Conservation (phyloP, 2,797 vertebrate genomes). For the Rousettus madagascariensis region DNA sequence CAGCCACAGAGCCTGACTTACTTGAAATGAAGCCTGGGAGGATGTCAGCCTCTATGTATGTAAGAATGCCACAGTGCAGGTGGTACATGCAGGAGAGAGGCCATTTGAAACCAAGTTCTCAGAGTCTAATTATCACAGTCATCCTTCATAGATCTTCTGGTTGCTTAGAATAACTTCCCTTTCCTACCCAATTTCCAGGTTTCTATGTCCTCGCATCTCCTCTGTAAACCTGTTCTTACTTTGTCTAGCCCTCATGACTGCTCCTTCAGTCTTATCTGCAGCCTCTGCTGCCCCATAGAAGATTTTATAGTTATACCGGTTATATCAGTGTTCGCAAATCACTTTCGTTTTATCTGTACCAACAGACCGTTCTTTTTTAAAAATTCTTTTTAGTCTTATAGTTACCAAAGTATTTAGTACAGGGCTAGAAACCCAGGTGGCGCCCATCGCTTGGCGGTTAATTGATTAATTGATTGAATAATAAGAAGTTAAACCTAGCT, state of each 20-base stretch:
- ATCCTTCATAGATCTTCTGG: neutral
- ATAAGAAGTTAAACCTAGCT: conserved; percentile 12
- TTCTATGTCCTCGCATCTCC: neutral
- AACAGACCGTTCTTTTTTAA: neutral
- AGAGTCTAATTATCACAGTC: neutral
- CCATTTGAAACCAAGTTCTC: neutral
- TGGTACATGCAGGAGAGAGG: neutral
- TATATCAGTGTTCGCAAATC: neutral
- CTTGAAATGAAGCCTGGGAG: neutral
- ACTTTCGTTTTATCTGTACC: neutral
- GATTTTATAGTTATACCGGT: neutral
- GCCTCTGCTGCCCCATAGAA: neutral
- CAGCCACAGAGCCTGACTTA: neutral
- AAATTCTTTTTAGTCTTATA: neutral
- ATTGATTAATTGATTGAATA: neutral
- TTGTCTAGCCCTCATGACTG: neutral
- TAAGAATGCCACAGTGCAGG: too few relatives aligned
- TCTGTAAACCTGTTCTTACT: neutral
- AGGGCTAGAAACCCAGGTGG: neutral
- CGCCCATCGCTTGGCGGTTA: neutral
- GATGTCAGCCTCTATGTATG: accelerated
- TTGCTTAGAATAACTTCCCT: neutral
- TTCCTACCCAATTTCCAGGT: neutral
- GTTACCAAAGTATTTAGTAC: neutral
- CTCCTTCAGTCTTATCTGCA: neutral